Evolutionary conservation across 1,140 invertebrate genomes (phyloP).

Genomic region (Chrysomallon squamiferum): DNA sequence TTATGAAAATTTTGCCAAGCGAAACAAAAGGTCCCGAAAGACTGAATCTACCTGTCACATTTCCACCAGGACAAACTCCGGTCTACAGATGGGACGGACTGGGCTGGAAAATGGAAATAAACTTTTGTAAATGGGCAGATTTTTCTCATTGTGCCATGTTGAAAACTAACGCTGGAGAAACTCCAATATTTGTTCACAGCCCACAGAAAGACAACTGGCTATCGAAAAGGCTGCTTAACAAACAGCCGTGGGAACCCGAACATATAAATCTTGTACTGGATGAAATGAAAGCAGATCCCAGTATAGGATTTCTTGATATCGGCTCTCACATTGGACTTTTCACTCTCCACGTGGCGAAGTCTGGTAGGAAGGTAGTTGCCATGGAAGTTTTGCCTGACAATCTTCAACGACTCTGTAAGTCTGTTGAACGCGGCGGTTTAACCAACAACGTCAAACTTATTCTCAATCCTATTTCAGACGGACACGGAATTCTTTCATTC

Average conservation of each 20-base stretch:
- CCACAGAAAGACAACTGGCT: slow-evolving; percentile 12
- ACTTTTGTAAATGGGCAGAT: too few relatives aligned
- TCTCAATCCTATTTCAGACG: slow-evolving; percentile 37
- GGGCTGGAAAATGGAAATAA: too few relatives aligned
- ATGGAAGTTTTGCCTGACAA: slow-evolving; percentile 40
- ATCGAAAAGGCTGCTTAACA: slow-evolving; percentile 8
- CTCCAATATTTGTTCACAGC: slow-evolving; percentile 17
- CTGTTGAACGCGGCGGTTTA: slow-evolving; percentile 22
- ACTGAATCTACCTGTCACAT: too few relatives aligned
- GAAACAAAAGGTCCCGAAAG: too few relatives aligned
- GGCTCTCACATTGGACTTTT: slow-evolving; percentile 52
- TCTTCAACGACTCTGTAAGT: slow-evolving; percentile 34
- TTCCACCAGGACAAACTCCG: too few relatives aligned
- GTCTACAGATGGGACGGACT: too few relatives aligned
- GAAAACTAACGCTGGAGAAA: not conserved
- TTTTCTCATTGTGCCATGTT: too few relatives aligned
- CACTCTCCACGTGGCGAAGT: slow-evolving; percentile 35
- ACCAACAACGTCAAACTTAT: slow-evolving; percentile 30
- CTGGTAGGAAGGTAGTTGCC: slow-evolving; percentile 39
- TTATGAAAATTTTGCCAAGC: too few relatives aligned
- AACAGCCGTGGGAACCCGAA: slow-evolving; percentile 22
- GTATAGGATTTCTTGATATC: slow-evolving; percentile 41
- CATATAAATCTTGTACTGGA: slow-evolving; percentile 2
- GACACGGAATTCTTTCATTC: slow-evolving; percentile 22
- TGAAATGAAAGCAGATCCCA: slow-evolving; percentile 9